These are phyloP conservation scores for Hydraecia micacea DNA, from an alignment of 2,888 invertebrate species.

Conservation along the genomic window DNA sequence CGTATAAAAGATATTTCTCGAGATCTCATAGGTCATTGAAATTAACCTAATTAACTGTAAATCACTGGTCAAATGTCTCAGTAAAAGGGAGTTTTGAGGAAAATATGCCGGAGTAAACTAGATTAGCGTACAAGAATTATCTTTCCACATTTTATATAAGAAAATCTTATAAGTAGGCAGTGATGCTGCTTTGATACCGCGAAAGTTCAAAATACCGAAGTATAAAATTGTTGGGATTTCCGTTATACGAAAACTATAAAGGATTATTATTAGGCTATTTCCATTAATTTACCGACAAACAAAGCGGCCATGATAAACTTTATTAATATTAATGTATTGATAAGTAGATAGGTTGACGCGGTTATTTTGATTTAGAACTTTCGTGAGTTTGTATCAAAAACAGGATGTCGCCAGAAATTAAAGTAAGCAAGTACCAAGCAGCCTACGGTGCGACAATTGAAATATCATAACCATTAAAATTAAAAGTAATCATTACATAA, in stretches of 20 bases:
- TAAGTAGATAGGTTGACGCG: constrained; percentile 18
- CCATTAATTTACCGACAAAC: constrained; percentile 32
- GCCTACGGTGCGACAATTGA: constrained; percentile 57
- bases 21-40: constrained; percentile 26
- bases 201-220: constrained; percentile 60
- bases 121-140: constrained; percentile 55
- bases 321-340: constrained; percentile 37
- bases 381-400: constrained; percentile 65
- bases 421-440: constrained; percentile 75
- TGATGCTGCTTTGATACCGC: constrained; percentile 59
- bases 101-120: constrained; percentile 33
- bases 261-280: constrained; percentile 33
- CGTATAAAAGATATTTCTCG: constrained; percentile 55
- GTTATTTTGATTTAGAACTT: constrained; percentile 47
- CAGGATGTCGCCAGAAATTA: constrained; percentile 76
- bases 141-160: constrained; percentile 62
- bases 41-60: constrained; percentile 5
- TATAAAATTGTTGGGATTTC: constrained; percentile 40
- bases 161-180: constrained; percentile 67
- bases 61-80: constrained; percentile 14
- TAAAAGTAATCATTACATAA: constrained; percentile 11
- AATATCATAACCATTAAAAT: constrained; percentile 29
- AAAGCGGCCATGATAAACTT: constrained; percentile 18
- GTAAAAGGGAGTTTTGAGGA: constrained; percentile 1
- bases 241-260: constrained; percentile 37